Base-by-base conservation (phyloP, 2,797 vertebrate species). In the Macropodus opercularis region DNA sequence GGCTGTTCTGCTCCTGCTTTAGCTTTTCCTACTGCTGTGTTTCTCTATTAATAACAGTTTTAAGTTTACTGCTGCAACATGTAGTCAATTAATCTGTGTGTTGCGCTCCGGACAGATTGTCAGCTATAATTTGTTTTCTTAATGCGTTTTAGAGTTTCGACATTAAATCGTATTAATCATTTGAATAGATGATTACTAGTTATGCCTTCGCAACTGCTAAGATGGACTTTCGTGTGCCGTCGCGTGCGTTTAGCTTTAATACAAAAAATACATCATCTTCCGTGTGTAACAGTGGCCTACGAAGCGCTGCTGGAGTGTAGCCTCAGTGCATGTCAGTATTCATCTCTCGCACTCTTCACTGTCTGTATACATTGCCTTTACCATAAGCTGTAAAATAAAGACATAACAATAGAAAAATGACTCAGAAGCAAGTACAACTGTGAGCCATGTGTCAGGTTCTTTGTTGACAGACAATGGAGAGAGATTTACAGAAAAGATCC, bases 11-110 rank as follows among this genome's bases (percentile, higher is more conserved):
- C 63, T 61, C 47, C 46, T 63, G 21, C 59, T 63, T 72, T 53
- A 57, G 63, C 64, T 71, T 85, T 79, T 79, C 57, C 64, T 58
- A 53, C 59, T 54, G 17, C 48, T 2, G 43, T 53, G 39, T 69
- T 58, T 42, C 50, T 75, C 67, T 44, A 39, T 54, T 56, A 56
- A 23, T 42, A 43, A 62, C 39, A 18, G 29, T 61, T 69, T 62
- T 56, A 55, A 70, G 36, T 56, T 62, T 44, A 38, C 48, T 11
- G 43, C 51, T 40, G 34, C 46, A 47, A 48, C 61, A 47, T 51
- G 42, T 23, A 41, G 27, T 12, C 21, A 6, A 27, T 17, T n/a
- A 38, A 32, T 38, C 13, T 52, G 18, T 6, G 21, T 27, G 43
- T 50, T 49, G 8, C 41, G 46, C 53, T 48, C 17, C 23, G 22